Percentiles rank a stretch among this genome's conserved stretches.
phyloP scores from a whole-genome alignment of 2,113 vertebrate genomes.

The Tor tambroides region DNA sequence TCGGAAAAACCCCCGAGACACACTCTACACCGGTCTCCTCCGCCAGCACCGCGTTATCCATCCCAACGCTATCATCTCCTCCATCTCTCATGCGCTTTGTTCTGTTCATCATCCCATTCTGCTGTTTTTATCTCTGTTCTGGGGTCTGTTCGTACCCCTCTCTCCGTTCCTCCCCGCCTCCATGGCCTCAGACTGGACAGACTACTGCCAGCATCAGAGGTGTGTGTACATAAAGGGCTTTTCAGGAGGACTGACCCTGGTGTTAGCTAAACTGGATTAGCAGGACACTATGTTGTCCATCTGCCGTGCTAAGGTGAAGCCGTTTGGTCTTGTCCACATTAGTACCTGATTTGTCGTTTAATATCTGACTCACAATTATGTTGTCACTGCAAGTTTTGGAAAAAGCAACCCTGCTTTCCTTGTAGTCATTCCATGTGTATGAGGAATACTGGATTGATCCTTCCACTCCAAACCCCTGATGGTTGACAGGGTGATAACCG shows the following conservation, averaged over 20 bases:
- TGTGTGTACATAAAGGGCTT: slow-evolving; percentile 26
- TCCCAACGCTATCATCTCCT: slow-evolving; percentile 33
- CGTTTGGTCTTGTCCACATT: background rate
- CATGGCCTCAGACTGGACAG: background rate
- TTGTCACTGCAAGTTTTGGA: background rate
- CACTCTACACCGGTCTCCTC: slow-evolving; percentile 25
- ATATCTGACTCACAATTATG: background rate
- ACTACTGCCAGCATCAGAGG: slow-evolving; percentile 18
- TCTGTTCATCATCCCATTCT: slow-evolving; percentile 27
- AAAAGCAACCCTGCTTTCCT: background rate
- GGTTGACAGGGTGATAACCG: background rate
- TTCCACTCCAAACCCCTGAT: background rate
- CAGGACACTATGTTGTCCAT: slow-evolving; percentile 26
- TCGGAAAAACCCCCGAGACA: slow-evolving; percentile 17
- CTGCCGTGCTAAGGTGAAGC: background rate
- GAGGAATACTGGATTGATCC: background rate
- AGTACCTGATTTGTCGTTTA: background rate
- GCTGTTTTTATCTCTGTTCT: slow-evolving; percentile 36
- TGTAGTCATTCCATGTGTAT: background rate
- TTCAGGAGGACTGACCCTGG: slow-evolving; percentile 22
- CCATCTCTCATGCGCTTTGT: slow-evolving; percentile 19
- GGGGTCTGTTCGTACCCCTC: background rate
- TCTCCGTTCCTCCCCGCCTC: slow-evolving; percentile 11
- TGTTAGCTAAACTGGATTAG: slow-evolving; percentile 30
- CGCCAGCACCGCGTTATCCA: slow-evolving; percentile 3